Conservation (phyloP, 2,113 vertebrate genomes). For the Hemicordylus capensis region DNA sequence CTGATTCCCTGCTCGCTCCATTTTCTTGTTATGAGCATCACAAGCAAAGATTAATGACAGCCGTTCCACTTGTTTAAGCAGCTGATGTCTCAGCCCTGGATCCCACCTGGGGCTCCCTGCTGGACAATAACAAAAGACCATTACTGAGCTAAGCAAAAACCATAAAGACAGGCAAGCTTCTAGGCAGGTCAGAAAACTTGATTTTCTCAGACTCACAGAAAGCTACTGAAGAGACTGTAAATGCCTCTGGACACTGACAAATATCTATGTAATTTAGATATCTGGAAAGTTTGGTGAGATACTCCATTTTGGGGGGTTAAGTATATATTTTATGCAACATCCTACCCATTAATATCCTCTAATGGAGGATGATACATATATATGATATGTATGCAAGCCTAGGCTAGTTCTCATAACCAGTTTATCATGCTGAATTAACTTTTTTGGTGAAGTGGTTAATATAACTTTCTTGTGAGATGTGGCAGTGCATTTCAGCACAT, state of each 20-base stretch:
- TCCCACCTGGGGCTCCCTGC: conserved; percentile 62
- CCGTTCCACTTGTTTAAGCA: conserved; percentile 67
- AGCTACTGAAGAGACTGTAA: not conserved
- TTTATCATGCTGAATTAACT: not conserved
- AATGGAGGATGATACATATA: too few relatives aligned
- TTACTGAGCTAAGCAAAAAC: conserved; percentile 48
- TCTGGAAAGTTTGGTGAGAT: not conserved
- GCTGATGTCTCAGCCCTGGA: conserved; percentile 58
- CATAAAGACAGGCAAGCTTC: conserved; percentile 39
- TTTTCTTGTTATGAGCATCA: conserved; percentile 68
- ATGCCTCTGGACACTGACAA: not conserved
- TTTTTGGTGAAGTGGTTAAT: not conserved
- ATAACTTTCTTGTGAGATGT: not conserved
- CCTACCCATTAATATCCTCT: too few relatives aligned
- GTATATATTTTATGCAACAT: not conserved
- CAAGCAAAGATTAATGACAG: conserved; percentile 68
- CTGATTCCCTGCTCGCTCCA: conserved; percentile 62
- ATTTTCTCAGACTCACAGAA: conserved; percentile 35
- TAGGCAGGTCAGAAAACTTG: conserved; percentile 37
- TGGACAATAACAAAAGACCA: conserved; percentile 59
- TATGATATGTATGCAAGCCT: not conserved
- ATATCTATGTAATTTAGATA: not conserved
- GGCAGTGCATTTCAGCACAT: too few relatives aligned
- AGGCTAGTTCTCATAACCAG: not conserved
- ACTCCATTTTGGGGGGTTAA: not conserved